phyloP scores from a whole-genome alignment of 2,888 invertebrate genomes.

The Leptothorax acervorum region DNA sequence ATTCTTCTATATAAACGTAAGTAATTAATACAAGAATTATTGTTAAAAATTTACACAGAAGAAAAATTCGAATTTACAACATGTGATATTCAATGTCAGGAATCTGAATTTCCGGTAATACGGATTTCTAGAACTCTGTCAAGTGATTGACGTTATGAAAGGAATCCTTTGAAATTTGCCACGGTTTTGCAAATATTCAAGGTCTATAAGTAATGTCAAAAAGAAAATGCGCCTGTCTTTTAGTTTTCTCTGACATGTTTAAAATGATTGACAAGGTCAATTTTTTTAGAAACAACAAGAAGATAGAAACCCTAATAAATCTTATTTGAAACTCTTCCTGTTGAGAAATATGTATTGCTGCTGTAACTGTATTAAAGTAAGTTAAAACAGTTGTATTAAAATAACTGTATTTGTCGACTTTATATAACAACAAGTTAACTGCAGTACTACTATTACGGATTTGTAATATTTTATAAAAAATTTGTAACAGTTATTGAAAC shows the following conservation, averaged over 20 bases:
- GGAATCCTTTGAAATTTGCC: slow-evolving; percentile 76
- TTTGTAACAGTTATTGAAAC: not conserved
- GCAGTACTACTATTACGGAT: not conserved
- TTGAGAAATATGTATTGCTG: not conserved
- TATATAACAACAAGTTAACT: not conserved
- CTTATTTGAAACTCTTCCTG: not conserved
- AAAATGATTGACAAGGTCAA: not conserved
- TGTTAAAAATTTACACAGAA: not conserved
- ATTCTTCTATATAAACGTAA: not conserved
- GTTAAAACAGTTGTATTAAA: not conserved
- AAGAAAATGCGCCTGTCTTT: not conserved
- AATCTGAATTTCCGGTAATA: not conserved
- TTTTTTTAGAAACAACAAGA: not conserved
- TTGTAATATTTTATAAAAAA: slow-evolving; percentile 20
- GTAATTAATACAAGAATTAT: not conserved
- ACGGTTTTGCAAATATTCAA: not conserved
- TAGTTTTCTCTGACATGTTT: not conserved
- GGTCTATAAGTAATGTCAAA: not conserved
- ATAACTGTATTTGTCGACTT: not conserved
- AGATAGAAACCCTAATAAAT: not conserved
- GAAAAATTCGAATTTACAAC: not conserved
- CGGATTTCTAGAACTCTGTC: slow-evolving; percentile 12
- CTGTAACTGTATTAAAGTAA: not conserved
- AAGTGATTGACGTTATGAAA: slow-evolving; percentile 79
- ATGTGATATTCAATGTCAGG: not conserved